phyloP scores from a whole-genome alignment of 2,113 vertebrate genomes.

The Gallinago media region DNA sequence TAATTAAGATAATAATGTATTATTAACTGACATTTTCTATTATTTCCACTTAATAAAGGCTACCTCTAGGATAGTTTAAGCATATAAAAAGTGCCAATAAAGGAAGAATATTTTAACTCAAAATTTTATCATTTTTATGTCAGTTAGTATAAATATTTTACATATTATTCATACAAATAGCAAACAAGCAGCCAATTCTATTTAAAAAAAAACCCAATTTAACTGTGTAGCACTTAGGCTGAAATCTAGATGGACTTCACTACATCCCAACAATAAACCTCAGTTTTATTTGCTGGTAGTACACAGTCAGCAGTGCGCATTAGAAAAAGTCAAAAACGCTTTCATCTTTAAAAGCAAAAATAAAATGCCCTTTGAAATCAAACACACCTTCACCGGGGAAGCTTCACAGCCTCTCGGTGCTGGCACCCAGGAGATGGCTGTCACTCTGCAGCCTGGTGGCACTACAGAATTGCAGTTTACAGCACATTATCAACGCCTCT shows the following conservation, averaged over 20 bases:
- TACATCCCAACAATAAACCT: constrained; percentile 25
- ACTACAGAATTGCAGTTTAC: constrained; percentile 57
- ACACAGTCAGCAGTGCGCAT: constrained; percentile 14
- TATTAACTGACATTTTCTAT: not conserved
- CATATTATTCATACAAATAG: not conserved
- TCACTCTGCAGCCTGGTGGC: constrained; percentile 58
- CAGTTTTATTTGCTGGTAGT: constrained; percentile 15
- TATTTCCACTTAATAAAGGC: constrained; percentile 11
- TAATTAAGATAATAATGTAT: not conserved
- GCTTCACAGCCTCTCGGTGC: constrained; percentile 52
- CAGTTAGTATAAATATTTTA: not conserved
- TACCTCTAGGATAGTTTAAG: not conserved
- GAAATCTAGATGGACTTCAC: constrained; percentile 34
- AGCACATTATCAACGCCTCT: constrained; percentile 24
- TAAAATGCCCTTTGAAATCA: constrained; percentile 67
- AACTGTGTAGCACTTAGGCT: constrained; percentile 4
- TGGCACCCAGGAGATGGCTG: constrained; percentile 51
- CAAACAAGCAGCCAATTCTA: not conserved
- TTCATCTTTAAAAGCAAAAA: constrained; percentile 62
- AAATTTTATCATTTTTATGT: not conserved
- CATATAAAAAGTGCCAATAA: not conserved
- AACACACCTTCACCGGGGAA: constrained; percentile 55
- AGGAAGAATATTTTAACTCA: constrained; percentile 4
- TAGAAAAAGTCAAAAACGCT: constrained; percentile 33
- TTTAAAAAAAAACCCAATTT: not conserved